Conservation (phyloP, 2,797 vertebrate species). For the Leptoclinus maculatus region DNA sequence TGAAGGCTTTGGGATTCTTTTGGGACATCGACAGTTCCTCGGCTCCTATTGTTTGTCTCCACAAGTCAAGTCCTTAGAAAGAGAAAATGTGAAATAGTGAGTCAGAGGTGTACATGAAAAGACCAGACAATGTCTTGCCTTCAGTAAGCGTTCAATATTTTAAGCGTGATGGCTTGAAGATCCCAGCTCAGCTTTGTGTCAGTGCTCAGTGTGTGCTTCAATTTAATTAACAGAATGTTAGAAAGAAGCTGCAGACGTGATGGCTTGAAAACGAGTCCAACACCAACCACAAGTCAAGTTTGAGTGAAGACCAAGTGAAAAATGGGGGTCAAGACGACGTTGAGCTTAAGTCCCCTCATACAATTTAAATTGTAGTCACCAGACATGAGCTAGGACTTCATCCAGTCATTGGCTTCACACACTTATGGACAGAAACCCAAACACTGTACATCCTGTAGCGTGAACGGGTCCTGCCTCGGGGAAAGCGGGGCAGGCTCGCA, state of each 20-base stretch:
- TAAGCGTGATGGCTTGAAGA: slow-evolving; percentile 36
- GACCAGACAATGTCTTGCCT: slow-evolving; percentile 24
- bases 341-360: background rate
- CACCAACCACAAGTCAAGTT: background rate
- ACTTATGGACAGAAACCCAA: background rate
- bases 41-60: slow-evolving; percentile 17
- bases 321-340: background rate
- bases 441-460: background rate
- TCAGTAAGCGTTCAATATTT: slow-evolving; percentile 24
- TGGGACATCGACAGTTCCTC: background rate
- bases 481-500: too few species aligned
- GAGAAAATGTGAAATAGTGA: slow-evolving; percentile 23
- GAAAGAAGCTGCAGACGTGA: background rate
- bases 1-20: slow-evolving; percentile 4
- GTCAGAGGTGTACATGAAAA: slow-evolving; percentile 29
- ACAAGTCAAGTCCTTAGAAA: slow-evolving; percentile 6
- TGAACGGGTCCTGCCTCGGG: too few species aligned
- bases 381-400: too few species aligned
- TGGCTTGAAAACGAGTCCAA: background rate
- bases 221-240: background rate
- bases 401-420: background rate
- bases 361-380: too few species aligned
- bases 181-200: slow-evolving; percentile 11
- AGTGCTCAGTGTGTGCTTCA: background rate
- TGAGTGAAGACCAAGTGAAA: background rate